Evolutionary conservation across 2,888 invertebrate genomes (phyloP).

Genomic region (Drosophila paranaensis): DNA sequence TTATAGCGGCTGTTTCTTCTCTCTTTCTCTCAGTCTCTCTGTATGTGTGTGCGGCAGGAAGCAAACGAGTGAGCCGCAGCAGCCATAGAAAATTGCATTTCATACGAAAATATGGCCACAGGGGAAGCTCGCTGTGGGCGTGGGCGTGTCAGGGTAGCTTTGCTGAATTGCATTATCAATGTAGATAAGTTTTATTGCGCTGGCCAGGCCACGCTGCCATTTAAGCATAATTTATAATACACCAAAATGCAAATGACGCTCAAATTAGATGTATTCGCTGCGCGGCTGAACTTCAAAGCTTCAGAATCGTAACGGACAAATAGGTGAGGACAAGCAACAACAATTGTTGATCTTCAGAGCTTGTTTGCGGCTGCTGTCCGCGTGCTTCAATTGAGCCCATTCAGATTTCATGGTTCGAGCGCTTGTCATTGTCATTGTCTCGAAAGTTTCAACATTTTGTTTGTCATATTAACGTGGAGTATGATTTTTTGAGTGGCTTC

Average conservation of each 20-base stretch:
- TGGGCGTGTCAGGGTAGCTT: conserved; percentile 4
- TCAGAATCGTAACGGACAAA: conserved; percentile 34
- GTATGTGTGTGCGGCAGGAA: conserved; percentile 48
- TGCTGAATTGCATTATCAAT: conserved; percentile 65
- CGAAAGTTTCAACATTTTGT: conserved; percentile 72
- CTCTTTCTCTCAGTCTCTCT: neutral
- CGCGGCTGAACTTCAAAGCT: conserved; percentile 62
- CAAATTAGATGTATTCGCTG: neutral
- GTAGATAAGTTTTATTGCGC: conserved; percentile 75
- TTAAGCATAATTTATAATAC: conserved; percentile 44
- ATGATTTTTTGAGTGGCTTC: conserved; percentile 75
- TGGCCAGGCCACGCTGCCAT: conserved; percentile 18
- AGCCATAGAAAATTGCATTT: conserved; percentile 74
- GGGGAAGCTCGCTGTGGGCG: neutral
- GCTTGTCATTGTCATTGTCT: conserved; percentile 59
- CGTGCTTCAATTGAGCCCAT: conserved; percentile 45
- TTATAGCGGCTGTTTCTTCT: conserved; percentile 78
- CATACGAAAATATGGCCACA: conserved; percentile 30
- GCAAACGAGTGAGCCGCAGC: conserved; percentile 55
- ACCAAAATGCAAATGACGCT: neutral
- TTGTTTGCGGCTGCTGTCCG: conserved; percentile 26
- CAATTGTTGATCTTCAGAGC: conserved; percentile 22
- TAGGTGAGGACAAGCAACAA: conserved; percentile 23
- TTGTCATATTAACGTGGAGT: conserved; percentile 79
- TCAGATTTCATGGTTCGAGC: conserved; percentile 35